Evolutionary conservation across 1,140 invertebrate genomes (phyloP).

Genomic region (Thaumetopoea pityocampa): DNA sequence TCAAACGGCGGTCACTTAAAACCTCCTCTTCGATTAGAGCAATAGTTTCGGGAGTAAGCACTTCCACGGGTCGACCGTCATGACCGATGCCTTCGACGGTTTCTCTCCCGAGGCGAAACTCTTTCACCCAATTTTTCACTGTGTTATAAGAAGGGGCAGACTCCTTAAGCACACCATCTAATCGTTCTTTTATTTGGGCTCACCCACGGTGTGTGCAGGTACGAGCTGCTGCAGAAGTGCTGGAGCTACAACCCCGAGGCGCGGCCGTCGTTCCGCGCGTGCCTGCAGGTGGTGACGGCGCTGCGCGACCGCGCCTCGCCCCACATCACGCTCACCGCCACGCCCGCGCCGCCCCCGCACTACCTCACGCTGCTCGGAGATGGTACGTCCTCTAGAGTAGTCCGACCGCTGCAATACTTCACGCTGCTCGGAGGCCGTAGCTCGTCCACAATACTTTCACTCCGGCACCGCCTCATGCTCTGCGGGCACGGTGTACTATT

Average conservation of each 20-base stretch:
- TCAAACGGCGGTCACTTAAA: no score
- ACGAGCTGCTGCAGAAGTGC: slow-evolving; percentile 85
- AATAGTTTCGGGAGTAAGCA: no score
- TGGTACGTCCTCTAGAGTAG: slow-evolving; percentile 71
- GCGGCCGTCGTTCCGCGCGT: slow-evolving; percentile 87
- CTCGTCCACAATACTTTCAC: neutral
- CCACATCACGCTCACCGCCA: slow-evolving; percentile 41
- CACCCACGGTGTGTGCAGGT: slow-evolving; percentile 78
- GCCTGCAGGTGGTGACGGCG: slow-evolving; percentile 80
- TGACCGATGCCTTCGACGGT: no score
- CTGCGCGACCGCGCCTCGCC: slow-evolving; percentile 54
- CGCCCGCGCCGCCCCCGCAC: slow-evolving; percentile 44
- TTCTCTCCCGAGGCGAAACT: no score
- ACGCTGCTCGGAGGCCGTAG: neutral
- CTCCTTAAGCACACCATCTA: no score
- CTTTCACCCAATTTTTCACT: no score
- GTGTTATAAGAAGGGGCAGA: no score
- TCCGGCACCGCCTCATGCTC: neutral
- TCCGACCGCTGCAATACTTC: no score
- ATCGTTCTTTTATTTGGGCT: no score
- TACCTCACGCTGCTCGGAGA: slow-evolving; percentile 72
- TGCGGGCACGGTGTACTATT: neutral
- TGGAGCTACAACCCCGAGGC: slow-evolving; percentile 86
- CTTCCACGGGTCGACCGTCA: no score
- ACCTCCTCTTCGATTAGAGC: no score